phyloP scores from a whole-genome alignment of 2,797 vertebrate genomes.

The Pogoniulus pusillus region DNA sequence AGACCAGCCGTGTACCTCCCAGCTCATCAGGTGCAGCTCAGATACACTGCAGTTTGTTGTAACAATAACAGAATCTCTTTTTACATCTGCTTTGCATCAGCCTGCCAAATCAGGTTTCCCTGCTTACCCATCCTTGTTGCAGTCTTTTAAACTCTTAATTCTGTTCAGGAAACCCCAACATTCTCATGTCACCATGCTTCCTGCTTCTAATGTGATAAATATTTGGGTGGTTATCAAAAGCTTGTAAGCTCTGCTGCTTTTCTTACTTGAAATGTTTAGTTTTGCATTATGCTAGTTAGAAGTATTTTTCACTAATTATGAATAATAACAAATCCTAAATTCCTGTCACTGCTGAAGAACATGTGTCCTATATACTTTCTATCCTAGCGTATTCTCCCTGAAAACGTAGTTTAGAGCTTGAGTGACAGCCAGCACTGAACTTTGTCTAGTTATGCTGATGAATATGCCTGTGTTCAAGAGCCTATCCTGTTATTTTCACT shows the following conservation, averaged over 20 bases:
- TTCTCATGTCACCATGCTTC: neutral
- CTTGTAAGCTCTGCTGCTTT: neutral
- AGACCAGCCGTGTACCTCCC: neutral
- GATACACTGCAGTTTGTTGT: neutral
- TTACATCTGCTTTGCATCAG: neutral
- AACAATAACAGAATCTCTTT: no score
- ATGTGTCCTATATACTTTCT: neutral
- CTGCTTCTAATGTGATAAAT: conserved; percentile 2
- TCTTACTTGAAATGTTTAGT: conserved; percentile 20
- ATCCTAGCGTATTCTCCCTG: neutral
- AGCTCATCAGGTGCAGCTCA: neutral
- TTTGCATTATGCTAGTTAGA: neutral
- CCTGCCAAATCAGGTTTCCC: neutral
- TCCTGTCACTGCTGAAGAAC: neutral
- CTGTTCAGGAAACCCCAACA: neutral
- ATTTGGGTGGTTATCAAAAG: neutral
- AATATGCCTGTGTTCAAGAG: neutral
- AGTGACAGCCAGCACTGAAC: neutral
- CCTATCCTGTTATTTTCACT: conserved; percentile 10
- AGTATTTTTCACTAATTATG: neutral
- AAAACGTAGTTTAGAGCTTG: neutral
- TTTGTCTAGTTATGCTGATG: neutral
- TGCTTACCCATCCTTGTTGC: neutral
- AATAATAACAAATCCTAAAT: neutral
- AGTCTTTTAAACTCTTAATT: neutral